Evolutionary conservation across 1,140 invertebrate genomes (phyloP).

Genomic region (Drosophila santomea): DNA sequence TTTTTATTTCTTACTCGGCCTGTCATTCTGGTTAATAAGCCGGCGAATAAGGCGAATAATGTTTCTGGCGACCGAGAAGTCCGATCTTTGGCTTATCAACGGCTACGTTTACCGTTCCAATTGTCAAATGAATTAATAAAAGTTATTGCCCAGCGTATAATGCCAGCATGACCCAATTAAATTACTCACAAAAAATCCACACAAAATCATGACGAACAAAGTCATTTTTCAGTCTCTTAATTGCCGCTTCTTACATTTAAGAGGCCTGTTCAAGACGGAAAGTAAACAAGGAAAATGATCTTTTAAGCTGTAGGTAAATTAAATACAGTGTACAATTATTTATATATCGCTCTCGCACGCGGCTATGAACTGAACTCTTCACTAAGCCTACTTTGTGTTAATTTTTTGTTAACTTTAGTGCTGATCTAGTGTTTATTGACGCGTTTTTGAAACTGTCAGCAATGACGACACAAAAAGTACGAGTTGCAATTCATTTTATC

Average conservation of each 20-base stretch:
- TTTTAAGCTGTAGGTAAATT: neutral
- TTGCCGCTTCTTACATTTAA: neutral
- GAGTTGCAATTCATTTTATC: constrained; percentile 27
- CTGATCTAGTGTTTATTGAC: constrained; percentile 18
- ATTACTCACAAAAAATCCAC: constrained; percentile 11
- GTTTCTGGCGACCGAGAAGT: constrained; percentile 6
- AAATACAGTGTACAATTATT: too few relatives aligned
- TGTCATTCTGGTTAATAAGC: constrained; percentile 48
- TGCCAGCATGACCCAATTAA: constrained; percentile 65
- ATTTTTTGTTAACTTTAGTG: constrained; percentile 19
- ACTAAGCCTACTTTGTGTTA: constrained; percentile 5
- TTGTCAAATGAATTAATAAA: constrained; percentile 53
- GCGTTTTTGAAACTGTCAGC: constrained; percentile 41
- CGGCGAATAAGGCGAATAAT: constrained; percentile 14
- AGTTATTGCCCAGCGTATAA: constrained; percentile 41
- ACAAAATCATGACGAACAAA: neutral
- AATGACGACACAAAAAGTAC: constrained; percentile 24
- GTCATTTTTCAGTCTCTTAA: neutral
- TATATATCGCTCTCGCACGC: too few relatives aligned
- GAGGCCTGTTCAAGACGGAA: neutral
- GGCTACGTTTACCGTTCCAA: constrained; percentile 42
- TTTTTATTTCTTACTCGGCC: constrained; percentile 40
- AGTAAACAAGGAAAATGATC: neutral
- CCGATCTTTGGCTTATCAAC: constrained; percentile 21
- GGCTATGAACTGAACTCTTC: neutral